phyloP scores from a whole-genome alignment of 2,113 vertebrate species.

The Eira barbara region DNA sequence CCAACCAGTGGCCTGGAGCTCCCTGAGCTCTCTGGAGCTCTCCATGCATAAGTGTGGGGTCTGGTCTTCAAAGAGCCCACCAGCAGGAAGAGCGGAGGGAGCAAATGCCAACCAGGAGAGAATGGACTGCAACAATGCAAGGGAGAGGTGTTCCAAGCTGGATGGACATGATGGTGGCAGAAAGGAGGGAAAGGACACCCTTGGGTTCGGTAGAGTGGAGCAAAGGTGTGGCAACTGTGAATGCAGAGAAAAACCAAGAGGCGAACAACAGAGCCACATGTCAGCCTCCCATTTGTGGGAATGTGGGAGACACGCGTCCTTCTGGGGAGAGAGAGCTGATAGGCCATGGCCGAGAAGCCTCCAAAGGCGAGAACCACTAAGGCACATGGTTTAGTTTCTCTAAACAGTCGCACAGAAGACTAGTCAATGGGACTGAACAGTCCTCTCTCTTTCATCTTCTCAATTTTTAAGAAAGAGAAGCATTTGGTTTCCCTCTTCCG shows the following conservation, averaged over 20 bases:
- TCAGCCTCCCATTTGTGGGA: not conserved
- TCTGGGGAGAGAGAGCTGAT: rapidly evolving
- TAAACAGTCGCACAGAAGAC: not conserved
- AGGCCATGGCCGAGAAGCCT: rapidly evolving
- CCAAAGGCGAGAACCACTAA: not conserved
- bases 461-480: not conserved
- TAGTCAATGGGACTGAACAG: rapidly evolving
- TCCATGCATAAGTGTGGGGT: rapidly evolving
- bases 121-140: rapidly evolving
- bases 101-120: not conserved
- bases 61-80: not conserved
- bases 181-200: rapidly evolving
- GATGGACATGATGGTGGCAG: no score
- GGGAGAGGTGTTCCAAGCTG: rapidly evolving
- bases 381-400: not conserved
- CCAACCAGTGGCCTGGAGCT: rapidly evolving
- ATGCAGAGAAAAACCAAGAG: rapidly evolving
- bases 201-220: rapidly evolving
- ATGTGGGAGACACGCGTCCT: not conserved
- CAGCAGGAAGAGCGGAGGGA: not conserved
- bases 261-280: not conserved
- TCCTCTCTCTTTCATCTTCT: not conserved
- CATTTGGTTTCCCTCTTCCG: not conserved
- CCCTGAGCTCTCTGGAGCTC: not conserved
- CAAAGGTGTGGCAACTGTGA: no score